Evolutionary conservation across 92 coral and sea anemone genomes (phyloP), one percentile per base, ranked within the genome.

Genomic region (Zoanthus sansibaricus): DNA sequence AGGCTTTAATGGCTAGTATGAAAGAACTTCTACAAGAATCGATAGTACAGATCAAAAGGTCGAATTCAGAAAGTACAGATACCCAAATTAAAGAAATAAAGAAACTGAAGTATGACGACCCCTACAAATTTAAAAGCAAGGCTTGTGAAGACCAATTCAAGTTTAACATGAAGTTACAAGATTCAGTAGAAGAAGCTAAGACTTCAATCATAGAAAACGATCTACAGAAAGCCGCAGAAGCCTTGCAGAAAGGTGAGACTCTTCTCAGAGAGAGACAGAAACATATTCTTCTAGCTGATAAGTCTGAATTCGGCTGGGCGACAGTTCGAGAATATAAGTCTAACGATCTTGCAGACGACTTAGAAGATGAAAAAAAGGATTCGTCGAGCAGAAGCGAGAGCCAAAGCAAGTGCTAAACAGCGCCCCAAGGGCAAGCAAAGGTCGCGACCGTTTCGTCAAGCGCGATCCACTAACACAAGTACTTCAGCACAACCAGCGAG

Each of bases 321-420:
- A 86, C 83, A 12, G 88, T 74, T 21, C 5, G 59, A 32, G 68
- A 86, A 44, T 86, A 86, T 14, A 76, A 85, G 33, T 13, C 55
- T 14, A 69, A 86, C 10, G 84, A 86, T 3, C 13, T 77, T 7
- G 89, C 84, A 25, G 89, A 76, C 54, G 12, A 86, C 42, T 86
- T 78, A 2, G 89, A 77, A 9, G 90, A 75, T 69, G 84, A 86
- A 76, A 90, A 90, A 54, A 79, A 46, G 42, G n/a, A 86, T 87
- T 48, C 66, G 72, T 76, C 72, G 68, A 8, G 86, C 90, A 16
- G 90, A 90, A 51, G 67, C 66, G 33, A 82, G 86, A 33, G 90
- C 93, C 32, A 64, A 82, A 21, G 72, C 84, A 42, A 69, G 52
- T n/a, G 10, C n/a, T 6, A 86, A 58, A 21, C 89, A 75, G 20